These are phyloP conservation scores for Xiphophorus hellerii DNA, from an alignment of 2,113 vertebrate genomes.

Conservation along the genomic window DNA sequence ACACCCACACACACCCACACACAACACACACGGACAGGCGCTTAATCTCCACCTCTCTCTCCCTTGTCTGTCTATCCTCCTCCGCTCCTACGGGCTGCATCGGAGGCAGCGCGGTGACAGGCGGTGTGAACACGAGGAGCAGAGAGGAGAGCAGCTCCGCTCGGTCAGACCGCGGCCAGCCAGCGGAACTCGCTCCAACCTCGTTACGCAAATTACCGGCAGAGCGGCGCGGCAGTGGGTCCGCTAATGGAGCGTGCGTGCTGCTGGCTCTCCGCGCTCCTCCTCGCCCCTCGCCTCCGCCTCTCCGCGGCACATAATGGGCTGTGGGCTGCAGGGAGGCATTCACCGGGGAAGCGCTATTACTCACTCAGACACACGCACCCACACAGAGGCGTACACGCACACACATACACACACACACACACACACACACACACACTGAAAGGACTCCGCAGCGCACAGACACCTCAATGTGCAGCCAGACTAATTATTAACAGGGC, in stretches of 20 bases:
- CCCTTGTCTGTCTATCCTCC: slow-evolving; percentile 7
- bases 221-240: slow-evolving; percentile 74
- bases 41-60: not conserved
- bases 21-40: not conserved
- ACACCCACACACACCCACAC: not conserved
- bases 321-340: slow-evolving; percentile 66
- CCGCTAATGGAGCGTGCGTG: slow-evolving; percentile 78
- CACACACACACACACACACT: slow-evolving; percentile 31
- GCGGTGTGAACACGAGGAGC: slow-evolving; percentile 24
- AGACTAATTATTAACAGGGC: slow-evolving; percentile 1
- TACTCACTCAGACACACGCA: slow-evolving; percentile 52
- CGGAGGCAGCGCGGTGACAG: slow-evolving; percentile 42
- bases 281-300: slow-evolving; percentile 32
- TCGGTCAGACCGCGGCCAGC: slow-evolving; percentile 53
- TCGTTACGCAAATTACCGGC: slow-evolving; percentile 81
- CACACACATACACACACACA: slow-evolving; percentile 54
- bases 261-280: slow-evolving; percentile 55
- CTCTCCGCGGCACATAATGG: slow-evolving; percentile 65
- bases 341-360: slow-evolving; percentile 73
- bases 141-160: slow-evolving; percentile 42
- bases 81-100: slow-evolving; percentile 36
- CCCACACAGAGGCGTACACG: slow-evolving; percentile 29
- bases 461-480: slow-evolving; percentile 38
- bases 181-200: slow-evolving; percentile 63
- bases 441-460: slow-evolving; percentile 19